These are phyloP conservation scores for Mercenaria mercenaria DNA, from an alignment of 1,140 invertebrate species.

Conservation along the genomic window DNA sequence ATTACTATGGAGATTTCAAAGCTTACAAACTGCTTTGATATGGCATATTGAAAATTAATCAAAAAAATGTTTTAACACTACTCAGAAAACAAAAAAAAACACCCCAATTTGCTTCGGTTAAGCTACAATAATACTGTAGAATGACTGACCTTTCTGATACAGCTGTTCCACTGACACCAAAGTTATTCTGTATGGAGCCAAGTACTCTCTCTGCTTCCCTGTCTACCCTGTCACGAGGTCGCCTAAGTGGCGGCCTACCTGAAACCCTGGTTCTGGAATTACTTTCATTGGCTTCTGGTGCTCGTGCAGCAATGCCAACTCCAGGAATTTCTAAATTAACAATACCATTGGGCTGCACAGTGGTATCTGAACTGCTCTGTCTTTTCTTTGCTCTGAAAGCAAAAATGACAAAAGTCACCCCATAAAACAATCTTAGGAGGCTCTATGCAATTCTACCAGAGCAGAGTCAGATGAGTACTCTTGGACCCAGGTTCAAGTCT, in stretches of 20 bases:
- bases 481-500: too few species aligned
- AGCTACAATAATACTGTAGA: too few species aligned
- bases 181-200: slow-evolving; percentile 37
- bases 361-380: background rate
- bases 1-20: too few species aligned
- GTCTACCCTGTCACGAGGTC: slow-evolving; percentile 18
- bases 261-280: background rate
- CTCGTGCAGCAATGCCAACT: slow-evolving; percentile 35
- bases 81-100: too few species aligned
- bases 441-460: too few species aligned
- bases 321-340: slow-evolving; percentile 56
- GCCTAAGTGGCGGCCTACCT: slow-evolving; percentile 29
- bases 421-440: too few species aligned
- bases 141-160: slow-evolving; percentile 46
- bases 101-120: too few species aligned
- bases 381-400: slow-evolving; percentile 38
- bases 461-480: too few species aligned
- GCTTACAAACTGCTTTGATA: too few species aligned
- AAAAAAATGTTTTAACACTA: too few species aligned
- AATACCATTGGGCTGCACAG: background rate
- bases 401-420: background rate
- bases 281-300: background rate
- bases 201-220: slow-evolving; percentile 52
- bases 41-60: too few species aligned
- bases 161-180: slow-evolving; percentile 43